phyloP scores from a whole-genome alignment of 2,797 vertebrate species.

The Macrochelys suwanniensis region DNA sequence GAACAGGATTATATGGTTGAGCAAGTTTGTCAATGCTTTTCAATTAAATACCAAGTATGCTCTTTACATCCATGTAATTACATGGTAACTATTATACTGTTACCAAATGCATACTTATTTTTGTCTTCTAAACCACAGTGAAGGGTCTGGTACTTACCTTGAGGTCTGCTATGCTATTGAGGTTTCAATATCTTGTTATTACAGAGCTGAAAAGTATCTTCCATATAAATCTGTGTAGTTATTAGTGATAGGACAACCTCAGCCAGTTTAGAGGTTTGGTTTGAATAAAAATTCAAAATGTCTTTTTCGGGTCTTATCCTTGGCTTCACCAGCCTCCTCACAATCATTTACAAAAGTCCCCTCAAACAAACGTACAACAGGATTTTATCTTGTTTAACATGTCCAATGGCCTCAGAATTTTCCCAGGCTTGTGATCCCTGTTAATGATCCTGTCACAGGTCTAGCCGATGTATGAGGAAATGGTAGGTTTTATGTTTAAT shows the following conservation, averaged over 20 bases:
- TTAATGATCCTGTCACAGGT: rapidly evolving
- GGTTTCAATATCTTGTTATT: not conserved
- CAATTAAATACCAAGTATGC: slow-evolving; percentile 40
- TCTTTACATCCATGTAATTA: slow-evolving; percentile 32
- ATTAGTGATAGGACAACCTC: not conserved
- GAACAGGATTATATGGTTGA: not conserved
- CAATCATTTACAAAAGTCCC: not conserved
- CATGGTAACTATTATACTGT: not conserved
- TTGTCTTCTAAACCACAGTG: not conserved
- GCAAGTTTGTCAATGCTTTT: not conserved
- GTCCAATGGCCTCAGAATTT: rapidly evolving
- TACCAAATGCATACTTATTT: slow-evolving; percentile 39
- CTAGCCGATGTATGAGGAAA: rapidly evolving
- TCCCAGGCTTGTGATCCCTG: not conserved
- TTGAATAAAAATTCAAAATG: not conserved
- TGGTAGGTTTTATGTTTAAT: not conserved
- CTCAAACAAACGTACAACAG: not conserved
- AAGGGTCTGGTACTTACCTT: not conserved
- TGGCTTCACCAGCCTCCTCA: rapidly evolving
- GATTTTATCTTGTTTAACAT: not conserved
- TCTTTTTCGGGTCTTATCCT: not conserved
- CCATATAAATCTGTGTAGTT: rapidly evolving
- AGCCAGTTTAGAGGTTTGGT: not conserved
- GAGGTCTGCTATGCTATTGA: not conserved
- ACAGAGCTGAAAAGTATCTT: rapidly evolving